These are phyloP conservation scores for Cacoxenus indagator DNA, from an alignment of 2,888 invertebrate species.

Conservation along the genomic window DNA sequence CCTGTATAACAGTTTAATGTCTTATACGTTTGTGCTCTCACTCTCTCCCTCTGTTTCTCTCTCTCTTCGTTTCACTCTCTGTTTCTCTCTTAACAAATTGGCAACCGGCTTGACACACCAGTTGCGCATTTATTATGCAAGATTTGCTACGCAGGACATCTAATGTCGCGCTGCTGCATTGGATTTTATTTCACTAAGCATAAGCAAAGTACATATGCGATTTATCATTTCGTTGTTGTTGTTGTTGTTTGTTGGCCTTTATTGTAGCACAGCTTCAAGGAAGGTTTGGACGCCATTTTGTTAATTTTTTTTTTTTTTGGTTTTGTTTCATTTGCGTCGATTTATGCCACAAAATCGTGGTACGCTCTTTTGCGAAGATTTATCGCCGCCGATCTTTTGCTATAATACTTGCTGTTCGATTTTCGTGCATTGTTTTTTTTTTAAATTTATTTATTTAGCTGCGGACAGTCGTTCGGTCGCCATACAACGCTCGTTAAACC, in stretches of 20 bases:
- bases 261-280: too few species aligned
- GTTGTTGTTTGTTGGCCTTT: too few species aligned
- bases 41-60: not conserved
- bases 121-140: constrained; percentile 64
- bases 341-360: not conserved
- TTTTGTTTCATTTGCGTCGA: constrained; percentile 23
- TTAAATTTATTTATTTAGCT: constrained; percentile 40
- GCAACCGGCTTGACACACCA: constrained; percentile 58
- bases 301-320: constrained; percentile 26
- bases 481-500: constrained; percentile 49
- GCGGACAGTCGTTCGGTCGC: constrained; percentile 28
- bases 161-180: too few species aligned
- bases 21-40: not conserved
- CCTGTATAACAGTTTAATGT: constrained; percentile 13
- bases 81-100: constrained; percentile 18
- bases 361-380: constrained; percentile 14
- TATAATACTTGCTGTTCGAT: constrained; percentile 31
- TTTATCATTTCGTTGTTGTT: too few species aligned
- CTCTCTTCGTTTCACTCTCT: constrained; percentile 6
- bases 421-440: constrained; percentile 25
- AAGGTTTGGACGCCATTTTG: constrained; percentile 16
- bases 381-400: constrained; percentile 20
- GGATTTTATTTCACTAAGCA: too few species aligned
- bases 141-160: not conserved
- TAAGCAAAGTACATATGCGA: too few species aligned